These are phyloP conservation scores for Sebastes glaucus DNA, from an alignment of 2,797 vertebrate genomes.

Conservation along the genomic window DNA sequence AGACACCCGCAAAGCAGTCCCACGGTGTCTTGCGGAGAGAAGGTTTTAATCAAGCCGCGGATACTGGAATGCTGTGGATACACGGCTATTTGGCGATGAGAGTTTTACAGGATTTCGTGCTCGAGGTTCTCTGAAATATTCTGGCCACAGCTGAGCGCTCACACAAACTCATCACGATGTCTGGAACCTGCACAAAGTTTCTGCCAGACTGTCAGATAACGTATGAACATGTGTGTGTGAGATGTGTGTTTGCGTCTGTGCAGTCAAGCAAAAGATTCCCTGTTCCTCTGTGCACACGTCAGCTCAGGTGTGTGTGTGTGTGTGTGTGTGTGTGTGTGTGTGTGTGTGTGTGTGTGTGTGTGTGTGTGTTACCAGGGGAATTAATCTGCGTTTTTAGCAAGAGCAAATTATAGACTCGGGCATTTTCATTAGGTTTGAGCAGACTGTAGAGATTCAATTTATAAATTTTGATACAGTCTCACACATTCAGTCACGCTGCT, in stretches of 20 bases:
- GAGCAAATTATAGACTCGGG: slow-evolving; percentile 42
- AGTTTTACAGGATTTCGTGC: slow-evolving; percentile 48
- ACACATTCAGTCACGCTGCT: slow-evolving; percentile 31
- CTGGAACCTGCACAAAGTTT: slow-evolving; percentile 31
- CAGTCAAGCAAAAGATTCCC: slow-evolving; percentile 54
- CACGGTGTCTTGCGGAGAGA: slow-evolving; percentile 57
- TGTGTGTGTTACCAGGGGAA: slow-evolving; percentile 20
- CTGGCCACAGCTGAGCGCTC: neutral
- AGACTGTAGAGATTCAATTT: slow-evolving; percentile 39
- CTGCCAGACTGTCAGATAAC: slow-evolving; percentile 7
- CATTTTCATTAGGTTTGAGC: slow-evolving; percentile 42
- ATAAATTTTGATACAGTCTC: slow-evolving; percentile 44
- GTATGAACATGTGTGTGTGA: neutral
- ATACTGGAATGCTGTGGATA: slow-evolving; percentile 64
- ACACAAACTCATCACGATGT: neutral
- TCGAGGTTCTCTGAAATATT: slow-evolving; percentile 16
- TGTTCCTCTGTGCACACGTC: slow-evolving; percentile 39
- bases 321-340: slow-evolving; percentile 6
- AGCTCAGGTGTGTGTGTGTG: slow-evolving; percentile 1
- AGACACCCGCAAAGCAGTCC: slow-evolving; percentile 68
- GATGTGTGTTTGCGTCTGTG: slow-evolving; percentile 28
- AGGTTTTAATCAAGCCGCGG: slow-evolving; percentile 59
- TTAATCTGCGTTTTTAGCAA: slow-evolving; percentile 49
- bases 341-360: slow-evolving; percentile 4
- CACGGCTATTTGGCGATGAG: slow-evolving; percentile 37